Evolutionary conservation across 2,113 vertebrate species (phyloP).

Genomic region (Diphyllodes magnificus): DNA sequence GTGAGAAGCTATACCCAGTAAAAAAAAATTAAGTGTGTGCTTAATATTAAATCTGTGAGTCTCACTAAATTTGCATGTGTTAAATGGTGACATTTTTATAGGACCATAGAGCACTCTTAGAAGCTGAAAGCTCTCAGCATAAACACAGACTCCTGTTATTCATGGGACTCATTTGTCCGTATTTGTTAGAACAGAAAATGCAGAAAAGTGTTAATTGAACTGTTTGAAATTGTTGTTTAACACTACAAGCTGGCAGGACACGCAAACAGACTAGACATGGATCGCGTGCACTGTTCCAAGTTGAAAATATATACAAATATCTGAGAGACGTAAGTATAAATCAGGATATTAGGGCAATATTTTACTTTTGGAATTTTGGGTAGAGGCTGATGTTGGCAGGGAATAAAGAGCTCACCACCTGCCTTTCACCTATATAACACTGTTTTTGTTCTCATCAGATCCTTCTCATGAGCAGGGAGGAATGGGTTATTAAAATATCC

Average conservation of each 20-base stretch:
- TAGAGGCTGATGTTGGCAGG: background rate
- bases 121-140: background rate
- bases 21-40: background rate
- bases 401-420: background rate
- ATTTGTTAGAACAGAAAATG: background rate
- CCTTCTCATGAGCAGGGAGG: background rate
- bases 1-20: background rate
- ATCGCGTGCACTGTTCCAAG: background rate
- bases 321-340: background rate
- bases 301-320: background rate
- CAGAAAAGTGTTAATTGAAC: background rate
- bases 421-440: background rate
- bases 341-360: background rate
- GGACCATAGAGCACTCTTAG: background rate
- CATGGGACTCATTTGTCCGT: background rate
- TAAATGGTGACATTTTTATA: background rate
- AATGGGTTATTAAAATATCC: background rate
- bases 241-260: background rate
- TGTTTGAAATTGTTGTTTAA: background rate
- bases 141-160: background rate
- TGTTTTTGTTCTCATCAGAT: background rate
- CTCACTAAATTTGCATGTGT: background rate
- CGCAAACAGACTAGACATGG: background rate
- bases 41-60: background rate
- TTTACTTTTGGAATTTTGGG: background rate